Percentiles rank a stretch among this genome's conserved stretches.
Conservation (phyloP, 2,113 vertebrate species). For the Diadophis punctatus region DNA sequence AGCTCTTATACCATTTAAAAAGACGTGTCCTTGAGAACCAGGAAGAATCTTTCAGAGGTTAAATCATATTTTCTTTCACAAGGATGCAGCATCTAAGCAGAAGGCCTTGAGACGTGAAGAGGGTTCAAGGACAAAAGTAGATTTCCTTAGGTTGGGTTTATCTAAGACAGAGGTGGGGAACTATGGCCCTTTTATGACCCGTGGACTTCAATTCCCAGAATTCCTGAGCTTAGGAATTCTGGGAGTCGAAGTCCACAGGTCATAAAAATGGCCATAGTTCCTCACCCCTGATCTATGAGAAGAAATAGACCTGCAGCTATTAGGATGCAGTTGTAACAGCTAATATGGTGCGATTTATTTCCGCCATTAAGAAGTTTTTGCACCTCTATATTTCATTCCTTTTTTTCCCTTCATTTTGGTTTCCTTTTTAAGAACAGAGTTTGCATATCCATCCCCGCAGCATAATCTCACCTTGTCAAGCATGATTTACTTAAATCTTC, state of each 20-base stretch:
- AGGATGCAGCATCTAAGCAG: background rate
- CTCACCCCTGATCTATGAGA: background rate
- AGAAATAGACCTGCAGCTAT: background rate
- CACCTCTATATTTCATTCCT: no score
- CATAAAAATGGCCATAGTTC: background rate
- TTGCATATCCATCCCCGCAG: background rate
- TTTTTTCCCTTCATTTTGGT: background rate
- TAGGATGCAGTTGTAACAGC: background rate
- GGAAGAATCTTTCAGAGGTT: background rate
- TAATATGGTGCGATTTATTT: background rate
- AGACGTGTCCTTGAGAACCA: background rate
- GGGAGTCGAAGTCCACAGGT: background rate
- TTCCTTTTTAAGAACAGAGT: background rate
- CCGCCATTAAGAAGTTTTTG: background rate
- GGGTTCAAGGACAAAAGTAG: background rate
- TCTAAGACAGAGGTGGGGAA: background rate
- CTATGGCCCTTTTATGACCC: background rate
- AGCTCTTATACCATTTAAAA: rapidly evolving
- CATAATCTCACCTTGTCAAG: background rate
- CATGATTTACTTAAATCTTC: background rate
- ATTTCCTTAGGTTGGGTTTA: background rate
- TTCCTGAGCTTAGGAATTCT: background rate
- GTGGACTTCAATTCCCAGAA: background rate
- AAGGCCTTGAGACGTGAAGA: background rate
- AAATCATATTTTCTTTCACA: background rate